Base-by-base conservation (phyloP, 2,888 invertebrate species). In the Bellardia pandia region DNA sequence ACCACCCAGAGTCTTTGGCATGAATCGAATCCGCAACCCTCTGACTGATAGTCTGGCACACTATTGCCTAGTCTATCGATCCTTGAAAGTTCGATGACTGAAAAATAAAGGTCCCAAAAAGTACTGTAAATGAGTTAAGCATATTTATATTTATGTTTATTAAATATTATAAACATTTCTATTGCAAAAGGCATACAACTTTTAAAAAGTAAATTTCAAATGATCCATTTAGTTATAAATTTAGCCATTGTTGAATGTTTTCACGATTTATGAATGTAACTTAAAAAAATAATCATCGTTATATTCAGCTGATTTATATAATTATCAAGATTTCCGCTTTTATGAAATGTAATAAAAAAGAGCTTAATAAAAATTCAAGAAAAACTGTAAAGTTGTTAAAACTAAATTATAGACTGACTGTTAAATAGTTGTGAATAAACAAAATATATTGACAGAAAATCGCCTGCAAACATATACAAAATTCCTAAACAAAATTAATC, bases 401-500 rank as follows among this genome's bases (percentile, higher is more conserved):
- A 80, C 33, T 87, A 68, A 87, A 85, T 81, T 84, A 86, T 71
- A 84, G 68, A 66, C 74, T 85, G 72, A 60, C 68, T 85, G 30
- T 72, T 42, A 78, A 66, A 62, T 60, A 45, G 60, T 53, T 80
- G 76, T 77, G 56, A 87, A 69, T 74, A 58, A 71, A 81, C 62
- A 77, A 51, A 72, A 66, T 56, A 30, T 30, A 48, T 33, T 37
- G 3, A 45, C 6, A 60, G 1, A 58, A 16, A 56, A 75, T 14
- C 13, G 53, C 9, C 66, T 40, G 53, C 40, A 16, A 64, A 30
- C 33, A 64, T 58, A 42, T 33, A 30, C n/a, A 76, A 23, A 53
- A 53, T 64, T 51, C 37, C 23, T 16, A 23, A 74, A 60, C 30
- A n/a, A n/a, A 16, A n/a, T 51, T 51, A 53, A 23, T 40, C 16